These are phyloP conservation scores for Drosophila koepferae DNA, from an alignment of 2,888 invertebrate species.

Conservation along the genomic window DNA sequence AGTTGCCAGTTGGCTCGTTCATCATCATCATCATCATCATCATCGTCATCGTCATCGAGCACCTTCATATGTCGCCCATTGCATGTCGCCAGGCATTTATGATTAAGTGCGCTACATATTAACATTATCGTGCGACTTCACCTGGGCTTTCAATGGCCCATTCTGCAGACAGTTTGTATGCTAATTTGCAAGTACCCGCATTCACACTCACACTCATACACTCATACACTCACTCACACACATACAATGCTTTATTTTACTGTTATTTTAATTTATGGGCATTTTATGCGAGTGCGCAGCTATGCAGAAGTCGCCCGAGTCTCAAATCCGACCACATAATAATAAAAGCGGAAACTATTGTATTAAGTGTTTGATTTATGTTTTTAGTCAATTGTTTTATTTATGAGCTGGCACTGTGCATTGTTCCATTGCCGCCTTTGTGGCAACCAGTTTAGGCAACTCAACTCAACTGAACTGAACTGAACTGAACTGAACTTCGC, in stretches of 20 bases:
- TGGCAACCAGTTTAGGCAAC: conserved; percentile 47
- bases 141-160: conserved; percentile 67
- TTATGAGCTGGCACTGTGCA: conserved; percentile 67
- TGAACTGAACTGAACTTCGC: conserved; percentile 45
- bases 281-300: conserved; percentile 78
- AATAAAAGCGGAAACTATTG: conserved; percentile 81
- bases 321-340: conserved; percentile 72
- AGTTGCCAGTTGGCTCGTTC: conserved; percentile 25
- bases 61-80: conserved; percentile 45
- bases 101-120: conserved; percentile 78
- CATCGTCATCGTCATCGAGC: conserved; percentile 12
- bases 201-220: conserved; percentile 35
- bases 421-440: conserved; percentile 48
- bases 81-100: conserved; percentile 80
- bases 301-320: conserved; percentile 44
- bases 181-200: conserved; percentile 70
- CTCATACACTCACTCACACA: conserved; percentile 21
- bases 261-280: conserved; percentile 81
- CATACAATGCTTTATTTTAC: conserved; percentile 69
- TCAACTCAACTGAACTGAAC: conserved; percentile 35
- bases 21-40: conserved; percentile 19
- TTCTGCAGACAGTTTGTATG: conserved; percentile 78
- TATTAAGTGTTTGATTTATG: conserved; percentile 81
- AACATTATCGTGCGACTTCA: conserved; percentile 77
- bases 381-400: conserved; percentile 80